Percentiles rank a stretch among this genome's conserved stretches.
These are phyloP conservation scores for Euwallacea fornicatus DNA, from an alignment of 1,140 invertebrate species.

Conservation along the genomic window DNA sequence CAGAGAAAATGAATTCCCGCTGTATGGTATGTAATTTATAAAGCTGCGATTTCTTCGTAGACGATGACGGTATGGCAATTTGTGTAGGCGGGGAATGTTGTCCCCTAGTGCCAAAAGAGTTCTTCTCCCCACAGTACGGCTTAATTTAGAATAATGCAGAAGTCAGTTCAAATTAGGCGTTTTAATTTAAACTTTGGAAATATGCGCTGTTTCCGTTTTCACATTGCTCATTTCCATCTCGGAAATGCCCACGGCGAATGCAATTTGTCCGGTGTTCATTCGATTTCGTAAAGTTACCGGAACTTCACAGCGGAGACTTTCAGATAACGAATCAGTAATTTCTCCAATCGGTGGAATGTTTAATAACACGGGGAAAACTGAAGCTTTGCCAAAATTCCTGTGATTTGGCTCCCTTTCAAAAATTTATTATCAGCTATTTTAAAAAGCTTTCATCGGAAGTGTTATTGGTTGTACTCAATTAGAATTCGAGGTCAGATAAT, in stretches of 20 bases:
- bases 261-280: neutral
- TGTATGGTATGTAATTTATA: constrained; percentile 1
- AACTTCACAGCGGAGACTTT: neutral
- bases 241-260: neutral
- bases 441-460: no score
- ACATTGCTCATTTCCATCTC: constrained; percentile 8
- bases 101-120: no score
- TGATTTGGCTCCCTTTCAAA: no score
- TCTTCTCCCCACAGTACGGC: no score
- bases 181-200: constrained; percentile 4
- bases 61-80: neutral
- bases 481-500: no score
- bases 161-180: constrained; percentile 9
- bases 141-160: neutral
- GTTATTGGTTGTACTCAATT: no score
- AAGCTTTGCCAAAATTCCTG: no score
- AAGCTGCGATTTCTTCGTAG: neutral
- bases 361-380: no score
- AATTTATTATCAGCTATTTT: no score
- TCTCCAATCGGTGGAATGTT: no score
- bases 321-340: no score
- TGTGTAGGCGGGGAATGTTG: no score
- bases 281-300: constrained; percentile 1
- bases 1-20: constrained; percentile 1
- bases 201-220: neutral